Evolutionary conservation across 2,797 vertebrate species (phyloP).

Genomic region (Lemur catta): DNA sequence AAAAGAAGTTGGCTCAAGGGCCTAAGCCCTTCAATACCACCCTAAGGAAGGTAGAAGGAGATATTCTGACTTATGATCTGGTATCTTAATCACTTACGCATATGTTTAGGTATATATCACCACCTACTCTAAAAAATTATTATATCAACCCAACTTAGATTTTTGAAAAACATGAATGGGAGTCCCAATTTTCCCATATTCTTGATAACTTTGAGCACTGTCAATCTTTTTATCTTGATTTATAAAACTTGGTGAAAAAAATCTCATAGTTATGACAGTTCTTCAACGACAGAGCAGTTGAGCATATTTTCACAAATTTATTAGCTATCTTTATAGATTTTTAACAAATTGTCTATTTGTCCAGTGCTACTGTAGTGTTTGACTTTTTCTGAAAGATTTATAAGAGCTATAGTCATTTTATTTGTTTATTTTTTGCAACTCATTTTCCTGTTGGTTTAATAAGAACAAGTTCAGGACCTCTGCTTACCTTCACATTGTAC

Average conservation of each 20-base stretch:
- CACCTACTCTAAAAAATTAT: not conserved
- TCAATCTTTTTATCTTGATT: not conserved
- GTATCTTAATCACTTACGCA: not conserved
- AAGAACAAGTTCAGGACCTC: not conserved
- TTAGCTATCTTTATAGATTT: not conserved
- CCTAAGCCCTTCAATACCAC: not conserved
- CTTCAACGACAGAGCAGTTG: not conserved
- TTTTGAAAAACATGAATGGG: not conserved
- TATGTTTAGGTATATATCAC: not conserved
- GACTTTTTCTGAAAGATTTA: not conserved
- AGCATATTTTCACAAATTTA: not conserved
- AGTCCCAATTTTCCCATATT: not conserved
- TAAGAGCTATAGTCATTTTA: not conserved
- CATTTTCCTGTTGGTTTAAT: not conserved
- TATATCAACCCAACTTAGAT: not conserved
- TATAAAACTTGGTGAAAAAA: not conserved
- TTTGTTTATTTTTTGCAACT: not conserved
- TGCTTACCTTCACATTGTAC: not conserved
- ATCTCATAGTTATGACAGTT: not conserved
- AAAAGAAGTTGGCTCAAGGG: not conserved
- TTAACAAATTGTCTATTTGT: not conserved
- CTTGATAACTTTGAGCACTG: not conserved
- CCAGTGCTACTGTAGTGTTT: not conserved
- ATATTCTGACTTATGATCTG: not conserved
- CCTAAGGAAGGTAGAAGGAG: not conserved